phyloP scores from a whole-genome alignment of 2,888 invertebrate genomes.

The Tetragonisca angustula region DNA sequence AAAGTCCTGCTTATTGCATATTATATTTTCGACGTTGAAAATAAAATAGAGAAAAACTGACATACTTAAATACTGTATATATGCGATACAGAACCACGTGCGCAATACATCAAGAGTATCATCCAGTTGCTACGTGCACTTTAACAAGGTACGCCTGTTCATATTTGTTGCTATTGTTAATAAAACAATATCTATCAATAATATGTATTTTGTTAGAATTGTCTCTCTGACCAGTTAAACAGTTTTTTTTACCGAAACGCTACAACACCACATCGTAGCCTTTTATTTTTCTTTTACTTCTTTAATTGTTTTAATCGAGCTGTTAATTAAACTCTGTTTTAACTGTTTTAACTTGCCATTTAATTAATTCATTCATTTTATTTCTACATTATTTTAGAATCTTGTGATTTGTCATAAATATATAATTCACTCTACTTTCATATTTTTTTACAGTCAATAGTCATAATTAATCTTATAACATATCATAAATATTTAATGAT shows the following conservation, averaged over 20 bases:
- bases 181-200: too few species aligned
- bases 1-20: not conserved
- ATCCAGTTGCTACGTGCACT: conserved; percentile 15
- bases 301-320: too few species aligned
- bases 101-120: conserved; percentile 33
- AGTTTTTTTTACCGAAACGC: too few species aligned
- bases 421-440: too few species aligned
- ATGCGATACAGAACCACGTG: conserved; percentile 44
- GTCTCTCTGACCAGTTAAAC: not conserved
- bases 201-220: not conserved
- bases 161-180: conserved; percentile 7
- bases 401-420: too few species aligned
- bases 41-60: not conserved
- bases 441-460: too few species aligned
- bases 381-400: not conserved
- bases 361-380: not conserved
- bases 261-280: too few species aligned
- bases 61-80: not conserved
- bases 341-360: not conserved
- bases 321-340: too few species aligned
- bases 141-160: conserved; percentile 40
- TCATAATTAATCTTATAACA: too few species aligned
- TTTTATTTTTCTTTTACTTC: too few species aligned
- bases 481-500: too few species aligned
- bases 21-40: not conserved